Evolutionary conservation across 2,797 vertebrate species (phyloP).

Genomic region (Pterois miles): DNA sequence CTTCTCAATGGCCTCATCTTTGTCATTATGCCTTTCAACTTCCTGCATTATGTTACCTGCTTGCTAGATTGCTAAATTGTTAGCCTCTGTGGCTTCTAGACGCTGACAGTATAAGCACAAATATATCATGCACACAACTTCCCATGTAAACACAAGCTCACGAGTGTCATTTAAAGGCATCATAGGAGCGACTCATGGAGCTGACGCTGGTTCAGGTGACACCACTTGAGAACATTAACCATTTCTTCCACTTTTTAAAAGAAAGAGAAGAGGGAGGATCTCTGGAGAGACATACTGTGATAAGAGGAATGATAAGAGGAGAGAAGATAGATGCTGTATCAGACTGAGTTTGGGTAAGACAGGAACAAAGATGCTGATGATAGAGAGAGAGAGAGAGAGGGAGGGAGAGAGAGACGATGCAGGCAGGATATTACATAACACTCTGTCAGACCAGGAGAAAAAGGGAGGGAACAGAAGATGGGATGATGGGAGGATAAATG

Average conservation of each 20-base stretch:
- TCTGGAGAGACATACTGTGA: background rate
- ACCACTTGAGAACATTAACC: background rate
- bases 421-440: slow-evolving; percentile 60
- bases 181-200: no score
- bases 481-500: slow-evolving; percentile 7
- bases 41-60: no score
- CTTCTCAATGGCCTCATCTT: no score
- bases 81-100: no score
- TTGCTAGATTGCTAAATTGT: no score
- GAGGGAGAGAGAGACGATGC: slow-evolving; percentile 35
- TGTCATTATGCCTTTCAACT: no score
- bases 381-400: slow-evolving; percentile 5
- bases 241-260: background rate
- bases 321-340: slow-evolving; percentile 2
- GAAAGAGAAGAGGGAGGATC: background rate
- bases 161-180: no score
- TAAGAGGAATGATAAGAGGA: background rate
- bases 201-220: no score
- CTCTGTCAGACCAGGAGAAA: slow-evolving; percentile 28
- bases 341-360: slow-evolving; percentile 29
- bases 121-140: no score
- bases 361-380: slow-evolving; percentile 42
- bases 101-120: no score
- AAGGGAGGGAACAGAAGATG: slow-evolving; percentile 4
- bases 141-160: no score